Percentiles rank a stretch among this genome's conserved stretches.
These are phyloP conservation scores for Fopius arisanus DNA, from an alignment of 1,140 invertebrate genomes.

Conservation along the genomic window DNA sequence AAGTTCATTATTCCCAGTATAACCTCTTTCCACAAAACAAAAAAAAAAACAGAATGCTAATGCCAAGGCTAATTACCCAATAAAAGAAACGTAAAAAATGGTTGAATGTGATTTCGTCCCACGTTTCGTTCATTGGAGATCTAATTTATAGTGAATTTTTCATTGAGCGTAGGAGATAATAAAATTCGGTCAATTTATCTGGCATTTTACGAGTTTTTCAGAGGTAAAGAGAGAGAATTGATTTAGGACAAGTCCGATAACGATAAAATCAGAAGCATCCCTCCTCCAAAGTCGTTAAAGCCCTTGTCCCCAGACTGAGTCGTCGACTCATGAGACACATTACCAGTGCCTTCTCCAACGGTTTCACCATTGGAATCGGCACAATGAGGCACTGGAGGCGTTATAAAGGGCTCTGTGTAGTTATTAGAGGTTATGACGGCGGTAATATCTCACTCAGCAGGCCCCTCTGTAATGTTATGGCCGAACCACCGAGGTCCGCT, in stretches of 20 bases:
- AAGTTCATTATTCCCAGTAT: too few species aligned
- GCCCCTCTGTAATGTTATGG: conserved; percentile 58
- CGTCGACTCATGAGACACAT: neutral
- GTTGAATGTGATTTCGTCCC: too few species aligned
- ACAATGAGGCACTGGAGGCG: conserved; percentile 56
- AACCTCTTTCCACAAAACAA: too few species aligned
- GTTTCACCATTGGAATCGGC: neutral
- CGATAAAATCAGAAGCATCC: neutral
- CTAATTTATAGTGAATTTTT: too few species aligned
- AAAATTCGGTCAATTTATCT: neutral
- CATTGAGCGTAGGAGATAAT: too few species aligned
- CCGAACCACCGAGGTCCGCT: conserved; percentile 33
- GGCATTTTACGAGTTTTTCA: neutral
- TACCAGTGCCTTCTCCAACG: neutral
- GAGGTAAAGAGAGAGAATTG: too few species aligned
- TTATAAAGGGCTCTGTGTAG: conserved; percentile 61
- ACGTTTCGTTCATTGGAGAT: too few species aligned
- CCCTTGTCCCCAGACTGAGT: neutral
- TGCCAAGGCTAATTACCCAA: too few species aligned
- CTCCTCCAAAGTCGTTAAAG: neutral
- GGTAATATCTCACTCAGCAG: conserved; percentile 63
- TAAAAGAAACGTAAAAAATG: too few species aligned
- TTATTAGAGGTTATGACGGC: conserved; percentile 63
- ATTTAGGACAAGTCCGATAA: too few species aligned
- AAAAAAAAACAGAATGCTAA: too few species aligned